These are phyloP conservation scores for Lycodopsis pacificus DNA, from an alignment of 2,797 vertebrate species.

Conservation along the genomic window DNA sequence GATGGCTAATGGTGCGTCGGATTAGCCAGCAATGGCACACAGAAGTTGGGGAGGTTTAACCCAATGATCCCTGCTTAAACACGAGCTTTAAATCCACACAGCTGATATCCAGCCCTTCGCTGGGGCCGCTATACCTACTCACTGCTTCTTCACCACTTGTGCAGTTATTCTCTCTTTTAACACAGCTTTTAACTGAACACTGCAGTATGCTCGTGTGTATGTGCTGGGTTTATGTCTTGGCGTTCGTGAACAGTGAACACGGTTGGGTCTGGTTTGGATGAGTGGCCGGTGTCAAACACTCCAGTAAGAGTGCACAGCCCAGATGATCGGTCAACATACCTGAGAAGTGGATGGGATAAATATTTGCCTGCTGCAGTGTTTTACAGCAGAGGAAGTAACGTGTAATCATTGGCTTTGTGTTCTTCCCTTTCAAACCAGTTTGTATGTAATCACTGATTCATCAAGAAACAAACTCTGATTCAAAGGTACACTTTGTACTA, in stretches of 20 bases:
- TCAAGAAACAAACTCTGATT: not conserved
- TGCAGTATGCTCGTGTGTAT: not conserved
- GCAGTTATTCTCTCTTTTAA: conserved; percentile 21
- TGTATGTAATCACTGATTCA: conserved; percentile 13
- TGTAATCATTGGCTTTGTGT: conserved; percentile 54
- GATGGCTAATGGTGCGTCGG: conserved; percentile 53
- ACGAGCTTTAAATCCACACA: conserved; percentile 69
- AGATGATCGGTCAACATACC: conserved; percentile 36
- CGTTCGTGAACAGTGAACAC: conserved; percentile 15
- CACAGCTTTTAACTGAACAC: not conserved
- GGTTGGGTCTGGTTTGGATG: not conserved
- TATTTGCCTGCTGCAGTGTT: conserved; percentile 57
- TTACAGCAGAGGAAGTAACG: conserved; percentile 58
- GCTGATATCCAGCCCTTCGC: conserved; percentile 56
- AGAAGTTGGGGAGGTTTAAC: conserved; percentile 72
- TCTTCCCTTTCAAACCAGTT: conserved; percentile 36
- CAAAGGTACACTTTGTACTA: not conserved
- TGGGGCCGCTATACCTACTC: conserved; percentile 13
- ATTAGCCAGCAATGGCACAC: conserved; percentile 64
- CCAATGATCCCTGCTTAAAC: conserved; percentile 74
- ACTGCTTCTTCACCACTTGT: conserved; percentile 26
- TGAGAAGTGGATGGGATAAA: conserved; percentile 62
- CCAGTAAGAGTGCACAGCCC: not conserved
- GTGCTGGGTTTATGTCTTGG: not conserved
- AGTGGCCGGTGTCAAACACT: conserved; percentile 22